Evolutionary conservation across 2,888 invertebrate species (phyloP), one percentile per base, ranked within the genome.

Genomic region (Sinotaia quadrata): DNA sequence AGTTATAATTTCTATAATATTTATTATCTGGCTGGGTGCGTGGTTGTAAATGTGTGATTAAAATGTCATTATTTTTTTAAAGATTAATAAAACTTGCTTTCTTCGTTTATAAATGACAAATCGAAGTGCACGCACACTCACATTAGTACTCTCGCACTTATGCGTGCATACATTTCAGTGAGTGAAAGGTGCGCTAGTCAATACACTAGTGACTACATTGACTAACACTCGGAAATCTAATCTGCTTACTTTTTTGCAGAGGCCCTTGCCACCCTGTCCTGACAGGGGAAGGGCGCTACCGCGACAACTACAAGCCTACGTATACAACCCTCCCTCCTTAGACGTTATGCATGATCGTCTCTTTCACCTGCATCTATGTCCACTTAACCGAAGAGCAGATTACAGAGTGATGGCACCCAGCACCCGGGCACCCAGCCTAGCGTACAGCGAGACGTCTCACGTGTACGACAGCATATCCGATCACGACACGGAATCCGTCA

Each of bases 381-480:
- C 65, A 33, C 37, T 65, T 41, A 65, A 56, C 65, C 54, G 56
- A 15, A 41, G 56, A 2, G 65, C 54, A 15, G 65, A 54, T 18
- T 65, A 65, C 65, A 41, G 65, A 2, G 56, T 52, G 36, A 65
- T 65, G 65, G 31, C 24, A 15, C 15, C 51, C 3, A 24, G 24
- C 51, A 27, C 34, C 2, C 5, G 8, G 41, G 37, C 24, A 3
- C 33, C 5, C 29, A 18, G 47, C 7, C 47, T 21, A 8, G 44
- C 15, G 1, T n/a, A 47, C 29, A 37, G 34, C 24, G 63, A 63
- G 27, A 51, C 37, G 5, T 52, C 65, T 4, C 65, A 65, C 56
- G 54, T 56, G 31, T 65, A 65, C 44, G 65, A 65, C 65, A 56
- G 56, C 56, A 65, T 65, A 44, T 56, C 56, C 41, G 65, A 65